Evolutionary conservation across 2,888 invertebrate species (phyloP).

Genomic region (Norana najaformis): DNA sequence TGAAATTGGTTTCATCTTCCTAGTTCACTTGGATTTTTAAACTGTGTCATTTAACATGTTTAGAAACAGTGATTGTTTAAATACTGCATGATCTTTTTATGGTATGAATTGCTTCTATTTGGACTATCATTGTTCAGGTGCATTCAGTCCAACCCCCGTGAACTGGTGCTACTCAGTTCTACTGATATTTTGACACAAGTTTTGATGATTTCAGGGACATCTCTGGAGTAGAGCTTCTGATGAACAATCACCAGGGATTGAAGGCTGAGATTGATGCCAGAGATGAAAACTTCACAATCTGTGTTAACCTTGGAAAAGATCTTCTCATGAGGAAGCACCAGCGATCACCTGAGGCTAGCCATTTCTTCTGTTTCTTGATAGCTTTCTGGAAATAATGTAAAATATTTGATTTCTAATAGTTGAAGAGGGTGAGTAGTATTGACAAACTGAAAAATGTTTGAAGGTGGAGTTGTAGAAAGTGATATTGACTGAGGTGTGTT

Average conservation of each 20-base stretch:
- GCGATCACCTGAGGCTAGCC: conserved; percentile 74
- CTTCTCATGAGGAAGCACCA: conserved; percentile 87
- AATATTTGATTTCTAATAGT: neutral
- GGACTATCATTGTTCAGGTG: neutral
- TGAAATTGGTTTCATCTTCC: neutral
- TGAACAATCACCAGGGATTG: conserved; percentile 99
- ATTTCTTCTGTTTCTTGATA: neutral
- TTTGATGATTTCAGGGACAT: conserved; percentile 73
- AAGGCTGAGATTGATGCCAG: conserved; percentile 98
- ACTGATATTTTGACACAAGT: neutral
- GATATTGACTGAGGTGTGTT: neutral
- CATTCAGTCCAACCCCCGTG: neutral
- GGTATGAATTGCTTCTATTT: neutral
- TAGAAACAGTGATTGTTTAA: neutral
- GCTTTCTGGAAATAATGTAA: neutral
- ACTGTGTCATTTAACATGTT: neutral
- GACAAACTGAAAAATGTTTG: neutral
- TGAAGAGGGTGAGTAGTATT: neutral
- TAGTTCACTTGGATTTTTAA: neutral
- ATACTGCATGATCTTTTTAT: neutral
- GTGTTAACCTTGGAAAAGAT: conserved; percentile 93
- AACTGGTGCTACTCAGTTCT: neutral
- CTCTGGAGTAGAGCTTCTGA: conserved; percentile 93
- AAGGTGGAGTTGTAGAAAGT: too few species aligned
- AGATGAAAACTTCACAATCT: conserved; percentile 94